phyloP scores from a whole-genome alignment of 35 echinoderm and acorn worm genomes.

The Hemicentrotus pulcherrimus region DNA sequence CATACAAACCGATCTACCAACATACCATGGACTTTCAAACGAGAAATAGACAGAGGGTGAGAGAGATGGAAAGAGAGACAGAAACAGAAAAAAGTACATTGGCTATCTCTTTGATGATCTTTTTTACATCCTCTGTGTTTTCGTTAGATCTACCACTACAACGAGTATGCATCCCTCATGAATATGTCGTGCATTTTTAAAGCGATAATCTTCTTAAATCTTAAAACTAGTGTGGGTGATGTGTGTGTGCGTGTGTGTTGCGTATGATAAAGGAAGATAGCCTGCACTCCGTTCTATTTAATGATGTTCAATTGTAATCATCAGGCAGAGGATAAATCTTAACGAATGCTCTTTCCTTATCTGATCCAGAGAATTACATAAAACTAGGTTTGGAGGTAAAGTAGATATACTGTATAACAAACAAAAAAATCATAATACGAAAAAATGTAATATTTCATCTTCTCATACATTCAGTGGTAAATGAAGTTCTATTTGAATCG shows the following conservation, averaged over 20 bases:
- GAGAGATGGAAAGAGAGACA: neutral
- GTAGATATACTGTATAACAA: neutral
- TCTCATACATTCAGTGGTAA: too few species aligned
- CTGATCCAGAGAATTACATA: neutral
- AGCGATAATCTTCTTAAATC: neutral
- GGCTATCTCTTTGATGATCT: constrained; percentile 16
- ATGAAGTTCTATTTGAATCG: too few species aligned
- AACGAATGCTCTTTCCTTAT: neutral
- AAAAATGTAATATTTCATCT: too few species aligned
- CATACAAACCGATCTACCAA: neutral
- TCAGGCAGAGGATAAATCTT: neutral
- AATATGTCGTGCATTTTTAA: neutral
- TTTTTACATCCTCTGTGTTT: neutral
- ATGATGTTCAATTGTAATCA: neutral
- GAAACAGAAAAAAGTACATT: constrained; percentile 29
- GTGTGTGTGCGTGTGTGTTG: neutral
- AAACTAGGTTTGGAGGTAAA: neutral
- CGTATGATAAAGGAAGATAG: neutral
- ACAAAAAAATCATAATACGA: neutral
- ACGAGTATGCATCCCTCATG: neutral
- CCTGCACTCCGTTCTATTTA: too few species aligned
- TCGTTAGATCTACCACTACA: neutral
- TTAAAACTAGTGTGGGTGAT: neutral
- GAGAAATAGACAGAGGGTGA: neutral
- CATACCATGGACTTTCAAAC: too few species aligned